Evolutionary conservation across 2,797 vertebrate genomes (phyloP), one percentile per base, ranked within the genome.

Genomic region (Protosalanx chinensis): DNA sequence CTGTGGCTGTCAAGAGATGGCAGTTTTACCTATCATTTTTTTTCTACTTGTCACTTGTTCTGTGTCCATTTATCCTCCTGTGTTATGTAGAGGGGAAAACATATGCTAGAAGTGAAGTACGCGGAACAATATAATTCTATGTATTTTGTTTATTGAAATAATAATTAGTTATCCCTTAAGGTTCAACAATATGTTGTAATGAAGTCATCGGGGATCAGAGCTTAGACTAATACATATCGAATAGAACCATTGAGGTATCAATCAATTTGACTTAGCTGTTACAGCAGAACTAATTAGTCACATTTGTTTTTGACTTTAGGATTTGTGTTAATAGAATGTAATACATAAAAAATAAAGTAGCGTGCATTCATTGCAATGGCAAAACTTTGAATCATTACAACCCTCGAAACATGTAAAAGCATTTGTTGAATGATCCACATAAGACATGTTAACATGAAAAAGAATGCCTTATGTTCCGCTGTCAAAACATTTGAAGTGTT

Each of bases 61-160:
- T 86, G 86, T 88, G 86, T 81, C 64, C 75, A 77, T 75, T 69
- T 71, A 88, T 91, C 86, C 35, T 46, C 41, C 41, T 46, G 41
- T 46, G 8, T 46, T 46, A 46, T 46, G 41, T 46, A 12, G 41
- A 46, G 41, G 41, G 41, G 2, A 12, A 41, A 41, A 41, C 12
- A 41, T 41, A 41, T 3, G 41, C 10, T 13, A 46, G 7, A 46
- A 46, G 12, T 46, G 41, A 13, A 46, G 3, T 13, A 46, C 10
- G 3, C 41, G 13, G 10, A 10, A 46, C 41, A 3, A 46, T 46
- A 46, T 46, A 2, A 71, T 74, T 18, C 13, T 58, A 58, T 30
- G 58, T 62, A 77, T 69, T 64, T 64, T 3, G 16, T 37, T 35
- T 18, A 4, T 13, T 30, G 10, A 35, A 23, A 3, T 8, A 23